Evolutionary conservation across 2,888 invertebrate species (phyloP).

Genomic region (Tetheella fluctuosa): DNA sequence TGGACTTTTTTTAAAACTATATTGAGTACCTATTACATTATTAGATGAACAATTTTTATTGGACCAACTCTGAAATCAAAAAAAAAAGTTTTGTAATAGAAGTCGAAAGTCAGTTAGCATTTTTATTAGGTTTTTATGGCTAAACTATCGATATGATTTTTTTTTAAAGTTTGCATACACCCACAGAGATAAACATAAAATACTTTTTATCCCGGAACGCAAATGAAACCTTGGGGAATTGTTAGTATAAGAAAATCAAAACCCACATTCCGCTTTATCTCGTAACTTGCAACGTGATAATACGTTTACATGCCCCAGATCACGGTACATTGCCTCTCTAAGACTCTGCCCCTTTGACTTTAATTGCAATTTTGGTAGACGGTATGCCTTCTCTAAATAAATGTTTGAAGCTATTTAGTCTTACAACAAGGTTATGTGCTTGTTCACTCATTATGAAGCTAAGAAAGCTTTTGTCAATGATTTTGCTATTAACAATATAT

Average conservation of each 20-base stretch:
- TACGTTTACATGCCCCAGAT: constrained; percentile 60
- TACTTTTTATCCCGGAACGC: no score
- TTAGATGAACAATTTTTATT: no score
- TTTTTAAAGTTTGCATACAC: no score
- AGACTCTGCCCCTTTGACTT: constrained; percentile 58
- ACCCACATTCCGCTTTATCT: constrained; percentile 27
- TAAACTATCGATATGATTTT: no score
- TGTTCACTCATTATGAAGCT: constrained; percentile 13
- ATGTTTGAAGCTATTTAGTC: constrained; percentile 18
- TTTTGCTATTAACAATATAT: not conserved
- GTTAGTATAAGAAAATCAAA: not conserved
- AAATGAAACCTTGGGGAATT: no score
- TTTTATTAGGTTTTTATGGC: no score
- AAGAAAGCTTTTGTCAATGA: not conserved
- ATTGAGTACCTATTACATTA: no score
- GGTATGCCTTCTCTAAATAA: constrained; percentile 37
- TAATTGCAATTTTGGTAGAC: constrained; percentile 61
- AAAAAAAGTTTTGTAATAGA: no score
- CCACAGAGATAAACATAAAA: no score
- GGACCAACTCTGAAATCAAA: no score
- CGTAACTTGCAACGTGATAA: constrained; percentile 40
- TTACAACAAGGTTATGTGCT: constrained; percentile 8
- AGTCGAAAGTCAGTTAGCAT: no score
- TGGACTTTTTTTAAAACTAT: no score
- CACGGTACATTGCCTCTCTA: constrained; percentile 62